These are phyloP conservation scores for Sigmodon hispidus DNA, from an alignment of 2,113 vertebrate genomes.

Conservation along the genomic window DNA sequence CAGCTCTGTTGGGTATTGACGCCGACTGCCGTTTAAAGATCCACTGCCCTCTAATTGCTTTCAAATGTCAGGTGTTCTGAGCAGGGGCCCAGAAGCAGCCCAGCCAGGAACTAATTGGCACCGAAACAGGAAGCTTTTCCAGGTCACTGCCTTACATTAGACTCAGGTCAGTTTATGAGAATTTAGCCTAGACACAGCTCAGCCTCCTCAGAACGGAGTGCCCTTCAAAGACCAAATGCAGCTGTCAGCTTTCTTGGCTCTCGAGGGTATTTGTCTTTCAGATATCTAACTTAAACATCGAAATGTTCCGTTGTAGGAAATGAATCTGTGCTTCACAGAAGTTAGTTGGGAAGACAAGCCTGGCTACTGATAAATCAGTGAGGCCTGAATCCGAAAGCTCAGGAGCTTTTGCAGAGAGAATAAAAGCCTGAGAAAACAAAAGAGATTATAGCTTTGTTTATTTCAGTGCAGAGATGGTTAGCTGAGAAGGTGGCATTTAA, in stretches of 20 bases:
- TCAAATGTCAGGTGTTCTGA: constrained; percentile 72
- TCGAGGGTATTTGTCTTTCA: neutral
- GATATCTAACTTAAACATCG: neutral
- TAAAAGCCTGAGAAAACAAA: rapidly evolving
- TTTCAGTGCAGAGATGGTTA: neutral
- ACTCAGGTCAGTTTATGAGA: constrained; percentile 44
- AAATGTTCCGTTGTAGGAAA: constrained; percentile 22
- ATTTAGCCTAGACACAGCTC: neutral
- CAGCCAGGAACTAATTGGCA: constrained; percentile 69
- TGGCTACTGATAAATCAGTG: neutral
- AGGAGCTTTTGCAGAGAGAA: neutral
- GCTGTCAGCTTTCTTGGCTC: neutral
- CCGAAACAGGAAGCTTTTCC: constrained; percentile 61
- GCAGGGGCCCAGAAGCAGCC: constrained; percentile 3
- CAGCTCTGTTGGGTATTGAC: constrained; percentile 51
- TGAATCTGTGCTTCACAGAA: neutral
- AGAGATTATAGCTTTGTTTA: neutral
- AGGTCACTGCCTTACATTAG: constrained; percentile 73
- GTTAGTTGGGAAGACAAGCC: neutral
- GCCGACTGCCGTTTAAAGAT: constrained; percentile 11
- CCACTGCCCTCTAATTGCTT: constrained; percentile 63
- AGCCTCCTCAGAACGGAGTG: neutral
- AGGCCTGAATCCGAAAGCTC: neutral
- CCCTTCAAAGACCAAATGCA: neutral
- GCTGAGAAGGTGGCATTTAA: neutral